These are phyloP conservation scores for Pomatostomus ruficeps DNA, from an alignment of 2,113 vertebrate genomes.

Conservation along the genomic window DNA sequence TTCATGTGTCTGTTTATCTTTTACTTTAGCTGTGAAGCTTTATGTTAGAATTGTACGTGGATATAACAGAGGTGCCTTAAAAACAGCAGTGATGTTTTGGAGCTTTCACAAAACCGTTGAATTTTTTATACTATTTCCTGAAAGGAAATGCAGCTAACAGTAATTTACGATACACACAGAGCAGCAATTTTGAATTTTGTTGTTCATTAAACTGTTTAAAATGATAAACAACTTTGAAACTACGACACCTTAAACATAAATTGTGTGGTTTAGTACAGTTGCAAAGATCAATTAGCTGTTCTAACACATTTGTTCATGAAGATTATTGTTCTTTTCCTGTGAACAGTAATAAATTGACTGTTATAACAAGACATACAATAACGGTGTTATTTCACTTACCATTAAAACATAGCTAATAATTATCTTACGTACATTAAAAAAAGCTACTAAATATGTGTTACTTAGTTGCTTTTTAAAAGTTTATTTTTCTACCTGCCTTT, in stretches of 20 bases:
- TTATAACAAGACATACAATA: neutral
- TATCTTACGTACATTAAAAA: neutral
- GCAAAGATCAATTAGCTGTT: conserved; percentile 29
- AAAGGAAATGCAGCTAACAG: neutral
- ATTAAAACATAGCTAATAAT: conserved; percentile 6
- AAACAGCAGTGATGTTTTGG: neutral
- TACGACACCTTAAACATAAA: neutral
- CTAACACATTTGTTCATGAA: neutral
- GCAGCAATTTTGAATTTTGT: neutral
- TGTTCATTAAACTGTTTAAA: conserved; percentile 20
- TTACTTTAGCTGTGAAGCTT: neutral
- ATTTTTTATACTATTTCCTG: neutral
- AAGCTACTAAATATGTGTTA: neutral
- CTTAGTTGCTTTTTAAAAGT: neutral
- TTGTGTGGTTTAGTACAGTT: conserved; percentile 8
- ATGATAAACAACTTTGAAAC: conserved; percentile 4
- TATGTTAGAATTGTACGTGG: neutral
- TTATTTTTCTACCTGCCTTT: neutral
- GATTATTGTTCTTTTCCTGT: conserved; percentile 12
- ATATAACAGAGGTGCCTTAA: neutral
- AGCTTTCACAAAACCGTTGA: neutral
- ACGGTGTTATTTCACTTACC: neutral
- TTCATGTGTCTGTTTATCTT: neutral
- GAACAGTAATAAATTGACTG: neutral
- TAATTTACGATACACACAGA: neutral